Evolutionary conservation across 1,140 invertebrate genomes (phyloP).

Genomic region (Achatina immaculata): DNA sequence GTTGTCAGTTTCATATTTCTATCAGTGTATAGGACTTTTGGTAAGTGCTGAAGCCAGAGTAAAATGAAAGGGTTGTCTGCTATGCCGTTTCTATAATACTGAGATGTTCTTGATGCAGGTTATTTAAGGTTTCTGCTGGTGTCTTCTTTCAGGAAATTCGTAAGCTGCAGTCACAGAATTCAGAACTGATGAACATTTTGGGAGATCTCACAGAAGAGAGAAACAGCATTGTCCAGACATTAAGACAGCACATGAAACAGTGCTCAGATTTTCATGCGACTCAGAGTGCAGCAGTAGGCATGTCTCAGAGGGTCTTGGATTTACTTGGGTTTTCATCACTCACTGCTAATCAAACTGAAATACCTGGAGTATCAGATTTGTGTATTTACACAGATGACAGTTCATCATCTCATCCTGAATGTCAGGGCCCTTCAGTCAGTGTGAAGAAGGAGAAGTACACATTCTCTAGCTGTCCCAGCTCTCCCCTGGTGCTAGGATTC

Average conservation of each 20-base stretch:
- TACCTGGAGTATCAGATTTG: constrained; percentile 7
- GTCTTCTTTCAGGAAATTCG: constrained; percentile 32
- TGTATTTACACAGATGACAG: constrained; percentile 6
- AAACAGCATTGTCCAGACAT: constrained; percentile 20
- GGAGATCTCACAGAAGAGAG: constrained; percentile 21
- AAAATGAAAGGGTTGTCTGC: no score
- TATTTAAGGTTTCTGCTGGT: no score
- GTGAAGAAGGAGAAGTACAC: neutral
- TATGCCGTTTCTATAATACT: no score
- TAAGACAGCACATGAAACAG: constrained; percentile 39
- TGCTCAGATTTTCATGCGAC: constrained; percentile 34
- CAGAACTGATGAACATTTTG: constrained; percentile 14
- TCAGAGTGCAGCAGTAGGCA: constrained; percentile 24
- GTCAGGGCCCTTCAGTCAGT: neutral
- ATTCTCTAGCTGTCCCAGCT: constrained; percentile 14
- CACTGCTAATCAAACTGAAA: neutral
- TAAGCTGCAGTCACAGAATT: constrained; percentile 27
- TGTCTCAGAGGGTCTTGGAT: constrained; percentile 26
- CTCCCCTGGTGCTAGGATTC: constrained; percentile 8
- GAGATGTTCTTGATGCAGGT: no score
- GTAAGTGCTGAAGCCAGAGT: no score
- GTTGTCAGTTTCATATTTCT: no score
- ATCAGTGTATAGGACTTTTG: no score
- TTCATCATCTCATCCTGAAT: neutral
- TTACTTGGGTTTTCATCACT: constrained; percentile 27